Base-by-base conservation (phyloP, 2,113 vertebrate species). In the Microtus oregoni region DNA sequence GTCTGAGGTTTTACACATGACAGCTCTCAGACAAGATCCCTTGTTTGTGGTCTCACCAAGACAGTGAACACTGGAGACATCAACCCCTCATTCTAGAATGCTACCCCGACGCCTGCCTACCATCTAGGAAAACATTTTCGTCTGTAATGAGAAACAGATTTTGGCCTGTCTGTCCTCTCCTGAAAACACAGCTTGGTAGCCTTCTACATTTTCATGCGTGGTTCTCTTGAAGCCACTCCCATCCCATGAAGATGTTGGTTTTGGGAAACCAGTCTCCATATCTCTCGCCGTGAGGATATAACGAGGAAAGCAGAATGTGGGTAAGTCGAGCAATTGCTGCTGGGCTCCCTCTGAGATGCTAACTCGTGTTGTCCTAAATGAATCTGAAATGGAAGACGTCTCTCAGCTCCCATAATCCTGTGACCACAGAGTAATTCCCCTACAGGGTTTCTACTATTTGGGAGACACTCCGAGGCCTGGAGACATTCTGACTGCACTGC, bases 101-200 rank as follows among this genome's bases (percentile, higher is more conserved):
- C 67, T 86, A 38, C 88, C 81, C 88, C 86, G 77, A 90, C 12
- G 73, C 38, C 86, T 96, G 92, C 94, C 88, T 94, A 89, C 94
- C 81, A 91, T 96, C 92, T 94, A 97, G 96, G 96, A 97, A 97
- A 97, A 94, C 89, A 91, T 72, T 95, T 82, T 72, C 19, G 26
- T 92, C 85, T 70, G 19, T 95, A 97, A 98, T 96, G 81, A 96
- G 91, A 97, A 95, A 35, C 97, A 97, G 96, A 96, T 89, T 85
- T 68, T 89, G 65, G 83, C 61, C 95, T 95, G 68, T 93, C 65
- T 78, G 35, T 20, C 38, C 94, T 89, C 32, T 89, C 85, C 73
- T 88, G 72, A 90, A 97, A 97, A 87, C 70, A 90, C 8, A 94
- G 58, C 47, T 61, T 67, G 92, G 94, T 65, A 88, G 91, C 55